A percentile compares a stretch with the other conserved stretches of the same genome.
phyloP scores from a whole-genome alignment of 2,797 vertebrate genomes.

The Dendrocincla tyrannina region DNA sequence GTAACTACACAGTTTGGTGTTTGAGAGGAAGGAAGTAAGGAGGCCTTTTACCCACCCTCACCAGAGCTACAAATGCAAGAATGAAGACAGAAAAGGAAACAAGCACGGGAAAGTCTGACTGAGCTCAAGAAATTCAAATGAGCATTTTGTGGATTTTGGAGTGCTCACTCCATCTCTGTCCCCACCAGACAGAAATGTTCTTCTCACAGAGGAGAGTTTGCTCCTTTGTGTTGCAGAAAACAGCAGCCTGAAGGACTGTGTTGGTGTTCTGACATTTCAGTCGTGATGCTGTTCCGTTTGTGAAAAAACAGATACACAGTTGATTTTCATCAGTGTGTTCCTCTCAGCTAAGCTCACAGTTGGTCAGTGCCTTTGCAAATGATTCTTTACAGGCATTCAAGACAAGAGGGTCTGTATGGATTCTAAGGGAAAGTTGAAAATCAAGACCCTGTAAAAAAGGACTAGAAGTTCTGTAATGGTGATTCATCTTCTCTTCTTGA shows the following conservation, averaged over 20 bases:
- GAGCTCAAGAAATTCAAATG: background rate
- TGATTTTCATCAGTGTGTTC: background rate
- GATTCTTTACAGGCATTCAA: background rate
- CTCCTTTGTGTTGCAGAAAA: background rate
- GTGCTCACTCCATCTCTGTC: background rate
- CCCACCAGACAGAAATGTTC: background rate
- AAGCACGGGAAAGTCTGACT: background rate
- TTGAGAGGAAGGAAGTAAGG: background rate
- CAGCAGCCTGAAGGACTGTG: conserved; percentile 29
- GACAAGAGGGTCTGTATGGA: background rate
- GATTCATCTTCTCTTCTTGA: background rate
- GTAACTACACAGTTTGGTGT: background rate
- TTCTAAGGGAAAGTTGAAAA: background rate
- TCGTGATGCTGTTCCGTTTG: background rate
- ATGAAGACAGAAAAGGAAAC: background rate
- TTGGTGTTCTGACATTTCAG: conserved; percentile 48
- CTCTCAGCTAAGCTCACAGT: background rate
- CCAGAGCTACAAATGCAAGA: background rate
- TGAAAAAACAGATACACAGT: background rate
- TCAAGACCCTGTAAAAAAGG: background rate
- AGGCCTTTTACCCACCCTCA: background rate
- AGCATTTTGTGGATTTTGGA: background rate
- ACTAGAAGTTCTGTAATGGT: background rate
- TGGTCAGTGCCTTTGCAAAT: background rate
- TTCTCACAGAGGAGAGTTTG: background rate